A percentile compares a stretch with the other conserved stretches of the same genome.
Evolutionary conservation across 2,888 invertebrate genomes (phyloP).

Genomic region (Coleophora deauratella): DNA sequence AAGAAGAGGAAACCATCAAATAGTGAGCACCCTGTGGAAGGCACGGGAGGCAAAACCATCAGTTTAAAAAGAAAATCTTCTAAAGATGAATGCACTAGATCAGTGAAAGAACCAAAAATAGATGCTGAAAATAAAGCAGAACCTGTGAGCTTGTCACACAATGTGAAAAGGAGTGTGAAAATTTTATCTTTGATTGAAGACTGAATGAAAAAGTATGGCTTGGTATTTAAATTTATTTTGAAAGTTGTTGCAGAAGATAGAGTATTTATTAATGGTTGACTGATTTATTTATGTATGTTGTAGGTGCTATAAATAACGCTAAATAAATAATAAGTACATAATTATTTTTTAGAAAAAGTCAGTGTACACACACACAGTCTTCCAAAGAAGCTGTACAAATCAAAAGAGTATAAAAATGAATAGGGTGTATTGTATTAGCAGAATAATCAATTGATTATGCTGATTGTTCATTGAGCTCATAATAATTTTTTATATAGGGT

Average conservation of each 20-base stretch:
- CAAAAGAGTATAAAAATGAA: no score
- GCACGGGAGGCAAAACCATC: constrained; percentile 45
- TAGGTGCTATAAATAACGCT: no score
- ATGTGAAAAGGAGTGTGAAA: constrained; percentile 13
- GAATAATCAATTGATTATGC: no score
- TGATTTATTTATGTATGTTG: no score
- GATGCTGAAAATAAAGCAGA: constrained; percentile 24
- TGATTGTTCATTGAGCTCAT: no score
- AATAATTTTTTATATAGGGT: no score
- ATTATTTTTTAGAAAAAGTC: no score
- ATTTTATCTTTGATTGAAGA: constrained; percentile 31
- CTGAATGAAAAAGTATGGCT: constrained; percentile 24
- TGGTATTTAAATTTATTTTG: neutral
- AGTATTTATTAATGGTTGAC: no score
- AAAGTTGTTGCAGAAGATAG: neutral
- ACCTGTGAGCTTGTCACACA: constrained; percentile 19
- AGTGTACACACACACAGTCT: no score
- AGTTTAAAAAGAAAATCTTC: constrained; percentile 54
- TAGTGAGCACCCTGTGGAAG: constrained; percentile 42
- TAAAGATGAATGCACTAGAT: constrained; percentile 47
- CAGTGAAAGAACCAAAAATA: constrained; percentile 43
- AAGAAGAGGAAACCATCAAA: constrained; percentile 54
- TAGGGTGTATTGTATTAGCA: no score
- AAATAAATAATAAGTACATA: no score
- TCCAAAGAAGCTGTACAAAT: no score